Base-by-base conservation (phyloP, 2,113 vertebrate species). In the Lagopus muta region DNA sequence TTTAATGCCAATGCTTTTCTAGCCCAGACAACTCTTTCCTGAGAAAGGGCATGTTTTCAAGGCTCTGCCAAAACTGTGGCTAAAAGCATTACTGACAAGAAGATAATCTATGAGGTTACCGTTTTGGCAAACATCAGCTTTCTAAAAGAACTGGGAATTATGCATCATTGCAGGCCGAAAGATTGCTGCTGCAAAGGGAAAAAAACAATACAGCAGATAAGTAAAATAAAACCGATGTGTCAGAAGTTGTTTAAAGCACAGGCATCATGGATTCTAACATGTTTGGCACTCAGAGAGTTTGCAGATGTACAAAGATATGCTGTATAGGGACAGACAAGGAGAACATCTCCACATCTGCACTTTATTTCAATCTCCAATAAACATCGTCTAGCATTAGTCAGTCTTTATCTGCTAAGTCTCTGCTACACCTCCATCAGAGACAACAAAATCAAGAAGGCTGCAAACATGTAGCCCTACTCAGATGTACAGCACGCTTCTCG, bases 1-100 rank as follows among this genome's bases (percentile, higher is more conserved):
- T 96, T 94, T 97, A 95, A 94, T 92, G 89, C 94, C 97, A 98
- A 97, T 89, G 86, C 92, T 97, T 96, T 95, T 96, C 89, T 58
- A 96, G 94, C 92, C 95, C 94, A 95, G 96, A 95, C 97, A 96
- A 93, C 97, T 95, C 97, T 94, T 94, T 96, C 95, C 89, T 97
- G 85, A 95, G 82, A 97, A 97, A 96, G 96, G 92, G 95, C 95
- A 96, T 92, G 93, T 95, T 95, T 84, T 86, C 86, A 70, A 96
- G 95, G 83, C 86, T 91, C 83, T 95, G 96, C 95, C 96, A 97
- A 96, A 96, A 92, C 71, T 81, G 86, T 94, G 83, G 87, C 84
- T 90, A 90, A 96, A 97, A 94, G 90, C 87, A 82, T 78, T 91
- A 77, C 91, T 93, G 94, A 97, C 95, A 96, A 91, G 90, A 93